Percentiles rank a stretch among this genome's conserved stretches.
phyloP scores from a whole-genome alignment of 2,797 vertebrate genomes.

The Falco naumanni region DNA sequence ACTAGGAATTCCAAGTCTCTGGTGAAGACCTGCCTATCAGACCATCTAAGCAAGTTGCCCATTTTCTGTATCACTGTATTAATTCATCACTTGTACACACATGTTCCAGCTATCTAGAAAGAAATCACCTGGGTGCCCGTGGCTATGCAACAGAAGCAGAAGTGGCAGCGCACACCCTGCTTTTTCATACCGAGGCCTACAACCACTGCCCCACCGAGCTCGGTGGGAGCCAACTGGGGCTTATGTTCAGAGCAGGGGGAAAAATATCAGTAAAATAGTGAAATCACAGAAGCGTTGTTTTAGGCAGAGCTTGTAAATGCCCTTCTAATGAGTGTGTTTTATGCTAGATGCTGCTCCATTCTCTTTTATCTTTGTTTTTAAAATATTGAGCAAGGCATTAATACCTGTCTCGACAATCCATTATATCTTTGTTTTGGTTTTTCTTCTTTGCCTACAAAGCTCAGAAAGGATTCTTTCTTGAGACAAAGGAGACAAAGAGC shows the following conservation, averaged over 20 bases:
- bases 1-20: not conserved
- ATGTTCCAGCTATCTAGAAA: not conserved
- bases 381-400: not conserved
- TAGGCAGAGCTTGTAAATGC: not conserved
- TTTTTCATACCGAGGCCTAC: not conserved
- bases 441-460: conserved; percentile 28
- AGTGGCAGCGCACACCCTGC: not conserved
- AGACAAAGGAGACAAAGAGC: conserved; percentile 5
- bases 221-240: not conserved
- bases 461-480: conserved; percentile 51
- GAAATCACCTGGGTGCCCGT: not conserved
- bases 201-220: accelerated
- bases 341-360: not conserved
- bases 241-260: not conserved
- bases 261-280: conserved; percentile 15
- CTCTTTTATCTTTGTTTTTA: conserved; percentile 4
- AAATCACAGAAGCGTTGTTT: not conserved
- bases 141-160: not conserved
- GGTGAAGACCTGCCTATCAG: not conserved
- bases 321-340: not conserved
- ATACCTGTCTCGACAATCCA: not conserved
- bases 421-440: not conserved
- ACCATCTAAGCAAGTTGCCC: not conserved
- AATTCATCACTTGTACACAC: not conserved
- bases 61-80: not conserved